These are phyloP conservation scores for Dorcus hopei DNA, from an alignment of 2,888 invertebrate species.

Conservation along the genomic window DNA sequence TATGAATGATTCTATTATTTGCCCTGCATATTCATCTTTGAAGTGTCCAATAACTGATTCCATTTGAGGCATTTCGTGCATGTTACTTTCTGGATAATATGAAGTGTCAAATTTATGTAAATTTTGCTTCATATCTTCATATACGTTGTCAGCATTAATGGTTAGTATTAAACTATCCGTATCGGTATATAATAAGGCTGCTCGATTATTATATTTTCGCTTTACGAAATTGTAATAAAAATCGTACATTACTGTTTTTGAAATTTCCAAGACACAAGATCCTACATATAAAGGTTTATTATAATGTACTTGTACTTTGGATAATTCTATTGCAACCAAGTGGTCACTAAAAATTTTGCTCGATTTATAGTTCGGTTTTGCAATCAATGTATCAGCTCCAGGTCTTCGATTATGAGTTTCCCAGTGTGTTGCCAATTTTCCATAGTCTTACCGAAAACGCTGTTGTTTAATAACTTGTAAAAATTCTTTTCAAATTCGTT, in stretches of 20 bases:
- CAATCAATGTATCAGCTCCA: slow-evolving; percentile 34
- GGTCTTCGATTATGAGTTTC: slow-evolving; percentile 32
- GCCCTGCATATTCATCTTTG: no score
- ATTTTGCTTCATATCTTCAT: slow-evolving; percentile 35
- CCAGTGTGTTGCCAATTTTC: slow-evolving; percentile 39
- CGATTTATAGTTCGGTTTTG: slow-evolving; percentile 37
- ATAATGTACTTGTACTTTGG: no score
- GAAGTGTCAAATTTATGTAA: no score
- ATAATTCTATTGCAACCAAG: no score
- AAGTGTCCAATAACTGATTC: no score
- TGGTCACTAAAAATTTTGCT: slow-evolving; percentile 34
- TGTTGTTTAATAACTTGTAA: slow-evolving; percentile 40
- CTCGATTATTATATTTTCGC: slow-evolving; percentile 29
- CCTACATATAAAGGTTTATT: no score
- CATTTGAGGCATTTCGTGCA: no score
- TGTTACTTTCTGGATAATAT: no score
- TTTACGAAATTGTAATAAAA: slow-evolving; percentile 36
- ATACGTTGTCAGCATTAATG: slow-evolving; percentile 38
- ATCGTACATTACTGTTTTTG: no score
- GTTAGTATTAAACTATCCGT: slow-evolving; percentile 35
- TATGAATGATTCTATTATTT: no score
- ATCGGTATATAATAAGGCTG: slow-evolving; percentile 31
- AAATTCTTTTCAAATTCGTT: no score
- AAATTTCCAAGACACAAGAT: no score
- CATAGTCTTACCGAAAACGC: slow-evolving; percentile 40